A percentile compares a stretch with the other conserved stretches of the same genome.
phyloP scores from a whole-genome alignment of 2,888 invertebrate species.

The Gari tellinella region DNA sequence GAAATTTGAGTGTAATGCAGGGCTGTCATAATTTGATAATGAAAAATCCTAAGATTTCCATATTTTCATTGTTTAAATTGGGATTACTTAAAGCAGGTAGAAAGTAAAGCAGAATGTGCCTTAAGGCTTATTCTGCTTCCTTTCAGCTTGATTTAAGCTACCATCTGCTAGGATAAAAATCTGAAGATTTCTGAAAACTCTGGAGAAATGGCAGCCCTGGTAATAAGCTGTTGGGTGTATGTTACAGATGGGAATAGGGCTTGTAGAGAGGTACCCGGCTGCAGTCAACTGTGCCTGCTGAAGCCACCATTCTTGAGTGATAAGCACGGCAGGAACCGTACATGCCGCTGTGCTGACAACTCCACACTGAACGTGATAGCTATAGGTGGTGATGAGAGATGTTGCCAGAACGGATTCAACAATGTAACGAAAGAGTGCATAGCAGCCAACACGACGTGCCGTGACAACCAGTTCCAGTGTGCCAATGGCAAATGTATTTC shows the following conservation, averaged over 20 bases:
- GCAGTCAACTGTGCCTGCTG: slow-evolving; percentile 92
- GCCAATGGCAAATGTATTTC: slow-evolving; percentile 68
- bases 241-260: slow-evolving; percentile 84
- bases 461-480: slow-evolving; percentile 65
- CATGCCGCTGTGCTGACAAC: slow-evolving; percentile 93
- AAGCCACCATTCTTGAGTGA: slow-evolving; percentile 86
- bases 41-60: too few relatives aligned
- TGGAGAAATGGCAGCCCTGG: too few relatives aligned
- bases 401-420: slow-evolving; percentile 60
- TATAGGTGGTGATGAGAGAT: slow-evolving; percentile 67
- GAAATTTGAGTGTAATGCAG: too few relatives aligned
- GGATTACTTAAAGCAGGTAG: too few relatives aligned
- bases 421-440: slow-evolving; percentile 42
- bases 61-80: too few relatives aligned
- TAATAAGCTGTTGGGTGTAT: too few relatives aligned
- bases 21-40: too few relatives aligned
- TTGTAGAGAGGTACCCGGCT: slow-evolving; percentile 85
- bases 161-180: too few relatives aligned
- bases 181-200: too few relatives aligned
- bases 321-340: slow-evolving; percentile 84
- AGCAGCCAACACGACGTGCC: slow-evolving; percentile 7
- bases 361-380: slow-evolving; percentile 31
- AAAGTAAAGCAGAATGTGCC: too few relatives aligned
- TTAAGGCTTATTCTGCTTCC: too few relatives aligned
- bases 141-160: too few relatives aligned